Conservation (phyloP, 2,797 vertebrate genomes). For the Tamandua tetradactyla region DNA sequence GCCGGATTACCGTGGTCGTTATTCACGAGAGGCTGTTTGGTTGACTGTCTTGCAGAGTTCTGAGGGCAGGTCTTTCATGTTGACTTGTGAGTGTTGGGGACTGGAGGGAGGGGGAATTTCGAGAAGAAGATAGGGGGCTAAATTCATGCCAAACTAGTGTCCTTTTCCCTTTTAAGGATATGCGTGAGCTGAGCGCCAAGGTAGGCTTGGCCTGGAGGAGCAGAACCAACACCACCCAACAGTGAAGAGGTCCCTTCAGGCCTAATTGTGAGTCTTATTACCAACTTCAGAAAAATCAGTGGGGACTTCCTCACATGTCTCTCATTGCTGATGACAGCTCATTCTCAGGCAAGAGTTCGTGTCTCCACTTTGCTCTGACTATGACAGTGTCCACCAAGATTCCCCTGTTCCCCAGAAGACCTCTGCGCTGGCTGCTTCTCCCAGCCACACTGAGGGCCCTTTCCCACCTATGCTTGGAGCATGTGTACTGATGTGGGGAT, state of each 20-base stretch:
- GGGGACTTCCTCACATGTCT: accelerated
- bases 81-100: background rate
- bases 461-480: background rate
- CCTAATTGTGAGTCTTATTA: background rate
- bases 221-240: background rate
- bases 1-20: accelerated
- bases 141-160: background rate
- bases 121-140: accelerated
- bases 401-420: background rate
- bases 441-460: accelerated
- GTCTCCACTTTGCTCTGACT: background rate
- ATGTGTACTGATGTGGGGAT: accelerated
- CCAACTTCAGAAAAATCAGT: accelerated
- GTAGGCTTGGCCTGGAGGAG: background rate
- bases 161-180: background rate
- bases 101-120: too few relatives aligned
- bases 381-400: accelerated
- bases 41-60: accelerated
- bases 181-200: accelerated
- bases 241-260: background rate
- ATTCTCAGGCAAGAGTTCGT: background rate
- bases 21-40: too few relatives aligned
- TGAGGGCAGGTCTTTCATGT: too few relatives aligned
- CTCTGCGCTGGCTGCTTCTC: background rate
- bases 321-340: background rate